Percentiles rank a stretch among this genome's conserved stretches.
Evolutionary conservation across 2,797 vertebrate genomes (phyloP).

Genomic region (Hylomyscus alleni): DNA sequence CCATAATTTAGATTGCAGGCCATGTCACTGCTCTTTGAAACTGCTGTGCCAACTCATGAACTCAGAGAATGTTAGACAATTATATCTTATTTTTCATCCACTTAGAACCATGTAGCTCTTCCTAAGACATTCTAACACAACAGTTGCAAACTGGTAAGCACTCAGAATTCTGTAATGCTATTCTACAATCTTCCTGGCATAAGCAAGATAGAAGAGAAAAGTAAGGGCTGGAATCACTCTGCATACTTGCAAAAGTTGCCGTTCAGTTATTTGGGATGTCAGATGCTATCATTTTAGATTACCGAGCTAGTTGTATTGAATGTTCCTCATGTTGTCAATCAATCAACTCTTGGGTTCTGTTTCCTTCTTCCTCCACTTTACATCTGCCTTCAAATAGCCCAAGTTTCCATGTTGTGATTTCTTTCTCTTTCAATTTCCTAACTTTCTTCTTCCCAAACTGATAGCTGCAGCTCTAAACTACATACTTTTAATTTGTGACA

Average conservation of each 20-base stretch:
- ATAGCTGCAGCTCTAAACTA: neutral
- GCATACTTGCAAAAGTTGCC: neutral
- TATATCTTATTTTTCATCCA: constrained; percentile 15
- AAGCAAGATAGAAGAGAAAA: neutral
- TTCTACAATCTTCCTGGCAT: constrained; percentile 1
- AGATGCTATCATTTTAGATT: neutral
- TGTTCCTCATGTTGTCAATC: neutral
- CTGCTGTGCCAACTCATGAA: neutral
- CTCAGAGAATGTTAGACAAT: constrained; percentile 49
- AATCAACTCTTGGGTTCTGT: neutral
- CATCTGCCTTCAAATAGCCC: neutral
- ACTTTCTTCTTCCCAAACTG: neutral
- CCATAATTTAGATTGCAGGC: constrained; percentile 35
- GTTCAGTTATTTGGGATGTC: neutral
- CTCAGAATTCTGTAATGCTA: neutral
- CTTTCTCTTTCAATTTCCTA: neutral
- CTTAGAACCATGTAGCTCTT: constrained; percentile 51
- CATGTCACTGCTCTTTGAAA: constrained; percentile 40
- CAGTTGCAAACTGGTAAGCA: neutral
- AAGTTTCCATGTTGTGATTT: neutral
- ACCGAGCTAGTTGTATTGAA: neutral
- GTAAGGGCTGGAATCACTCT: neutral
- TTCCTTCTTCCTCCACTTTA: neutral
- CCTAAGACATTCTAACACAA: neutral
- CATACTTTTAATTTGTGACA: neutral